Evolutionary conservation across 2,113 vertebrate genomes (phyloP).

Genomic region (Syngnathus scovelli): DNA sequence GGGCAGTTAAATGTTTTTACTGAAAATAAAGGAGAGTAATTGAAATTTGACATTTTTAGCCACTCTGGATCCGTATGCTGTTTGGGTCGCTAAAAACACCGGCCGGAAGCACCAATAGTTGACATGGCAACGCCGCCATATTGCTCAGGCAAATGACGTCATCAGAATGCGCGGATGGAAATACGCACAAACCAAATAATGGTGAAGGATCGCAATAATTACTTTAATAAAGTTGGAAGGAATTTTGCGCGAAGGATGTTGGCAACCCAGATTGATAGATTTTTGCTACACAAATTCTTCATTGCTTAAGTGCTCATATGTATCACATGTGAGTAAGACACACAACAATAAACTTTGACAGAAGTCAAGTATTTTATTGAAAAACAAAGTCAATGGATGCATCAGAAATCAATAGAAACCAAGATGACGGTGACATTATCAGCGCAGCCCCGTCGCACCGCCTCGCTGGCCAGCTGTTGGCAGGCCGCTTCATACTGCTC

Average conservation of each 20-base stretch:
- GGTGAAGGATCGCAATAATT: too few species aligned
- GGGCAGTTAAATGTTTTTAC: background rate
- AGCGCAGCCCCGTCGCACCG: constrained; percentile 85
- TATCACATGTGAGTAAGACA: background rate
- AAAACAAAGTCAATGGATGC: constrained; percentile 10
- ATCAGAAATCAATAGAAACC: constrained; percentile 78
- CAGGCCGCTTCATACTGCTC: constrained; percentile 78
- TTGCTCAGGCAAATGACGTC: background rate
- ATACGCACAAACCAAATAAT: too few species aligned
- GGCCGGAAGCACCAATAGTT: background rate
- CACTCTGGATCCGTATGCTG: background rate
- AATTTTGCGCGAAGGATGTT: too few species aligned
- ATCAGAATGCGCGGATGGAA: too few species aligned
- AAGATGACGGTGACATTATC: constrained; percentile 95
- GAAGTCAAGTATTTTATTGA: constrained; percentile 26
- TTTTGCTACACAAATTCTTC: too few species aligned
- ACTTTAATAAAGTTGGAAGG: too few species aligned
- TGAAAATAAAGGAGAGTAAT: background rate
- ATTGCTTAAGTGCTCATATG: background rate
- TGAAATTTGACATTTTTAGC: background rate
- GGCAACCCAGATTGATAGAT: too few species aligned
- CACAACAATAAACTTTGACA: background rate
- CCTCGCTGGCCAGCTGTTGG: constrained; percentile 85
- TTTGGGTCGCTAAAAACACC: background rate
- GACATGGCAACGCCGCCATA: background rate